Percentiles rank a stretch among this genome's conserved stretches.
These are phyloP conservation scores for Apostichopus japonicus DNA, from an alignment of 35 echinoderm and acorn worm species.

Conservation along the genomic window DNA sequence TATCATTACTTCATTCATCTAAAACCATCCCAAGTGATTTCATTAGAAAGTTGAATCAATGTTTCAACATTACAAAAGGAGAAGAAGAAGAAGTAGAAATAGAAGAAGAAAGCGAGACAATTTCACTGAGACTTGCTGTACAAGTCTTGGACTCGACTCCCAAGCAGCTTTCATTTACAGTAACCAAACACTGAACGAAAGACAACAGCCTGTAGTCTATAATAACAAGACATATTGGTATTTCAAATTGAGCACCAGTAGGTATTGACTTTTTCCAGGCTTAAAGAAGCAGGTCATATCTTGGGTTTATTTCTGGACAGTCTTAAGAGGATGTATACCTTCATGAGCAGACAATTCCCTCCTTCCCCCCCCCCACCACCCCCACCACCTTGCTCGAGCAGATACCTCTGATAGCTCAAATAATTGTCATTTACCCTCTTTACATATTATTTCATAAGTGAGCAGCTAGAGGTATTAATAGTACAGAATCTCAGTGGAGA, in stretches of 20 bases:
- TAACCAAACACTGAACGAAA: not conserved
- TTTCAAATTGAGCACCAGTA: constrained; percentile 5
- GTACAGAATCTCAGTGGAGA: no score
- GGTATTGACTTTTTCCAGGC: constrained; percentile 10
- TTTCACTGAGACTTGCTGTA: not conserved
- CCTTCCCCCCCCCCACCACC: no score
- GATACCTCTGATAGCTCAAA: no score
- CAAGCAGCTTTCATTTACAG: not conserved
- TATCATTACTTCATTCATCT: not conserved
- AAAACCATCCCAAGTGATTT: not conserved
- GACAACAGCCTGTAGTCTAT: constrained; percentile 17
- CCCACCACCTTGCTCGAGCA: no score
- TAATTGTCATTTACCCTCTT: no score
- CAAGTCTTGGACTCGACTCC: not conserved
- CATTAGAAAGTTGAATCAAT: not conserved
- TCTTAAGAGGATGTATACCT: not conserved
- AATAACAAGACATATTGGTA: constrained; percentile 18
- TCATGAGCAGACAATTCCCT: no score
- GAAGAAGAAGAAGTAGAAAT: not conserved
- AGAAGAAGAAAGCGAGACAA: not conserved
- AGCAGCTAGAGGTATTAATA: no score
- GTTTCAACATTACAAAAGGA: not conserved
- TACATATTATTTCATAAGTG: no score
- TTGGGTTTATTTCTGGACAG: not conserved
- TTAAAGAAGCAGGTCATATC: constrained; percentile 40